These are phyloP conservation scores for Sicus ferrugineus DNA, from an alignment of 2,888 invertebrate species.

Conservation along the genomic window DNA sequence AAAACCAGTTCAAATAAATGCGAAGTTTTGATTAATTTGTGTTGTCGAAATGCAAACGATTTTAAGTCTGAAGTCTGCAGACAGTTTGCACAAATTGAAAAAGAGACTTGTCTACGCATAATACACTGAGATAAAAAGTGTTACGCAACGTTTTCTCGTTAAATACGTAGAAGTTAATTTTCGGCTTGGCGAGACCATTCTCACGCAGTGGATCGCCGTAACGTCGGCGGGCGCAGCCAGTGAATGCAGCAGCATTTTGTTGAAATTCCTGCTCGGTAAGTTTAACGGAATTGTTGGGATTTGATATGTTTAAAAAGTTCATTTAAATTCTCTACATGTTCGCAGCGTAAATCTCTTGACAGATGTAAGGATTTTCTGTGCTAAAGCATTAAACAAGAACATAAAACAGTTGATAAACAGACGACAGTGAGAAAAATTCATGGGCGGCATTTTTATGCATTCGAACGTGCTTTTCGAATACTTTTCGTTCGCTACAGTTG, in stretches of 20 bases:
- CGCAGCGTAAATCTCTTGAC: background rate
- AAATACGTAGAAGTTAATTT: conserved; percentile 10
- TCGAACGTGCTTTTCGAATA: background rate
- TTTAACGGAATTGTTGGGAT: background rate
- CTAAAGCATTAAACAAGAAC: background rate
- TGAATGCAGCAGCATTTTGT: conserved; percentile 9
- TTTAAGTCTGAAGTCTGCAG: background rate
- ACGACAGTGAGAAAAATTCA: background rate
- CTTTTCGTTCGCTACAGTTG: background rate
- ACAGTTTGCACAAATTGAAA: background rate
- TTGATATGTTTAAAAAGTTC: background rate
- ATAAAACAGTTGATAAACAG: background rate
- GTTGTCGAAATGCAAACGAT: conserved; percentile 1
- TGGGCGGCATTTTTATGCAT: background rate
- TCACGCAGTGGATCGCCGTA: background rate
- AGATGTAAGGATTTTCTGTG: background rate
- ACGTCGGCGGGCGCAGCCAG: background rate
- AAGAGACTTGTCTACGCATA: conserved; percentile 16
- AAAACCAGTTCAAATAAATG: background rate
- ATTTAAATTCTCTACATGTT: background rate
- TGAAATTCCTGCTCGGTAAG: conserved; percentile 11
- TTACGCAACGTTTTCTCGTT: conserved; percentile 47
- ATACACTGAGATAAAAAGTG: conserved; percentile 44
- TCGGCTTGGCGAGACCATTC: background rate
- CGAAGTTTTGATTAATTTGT: background rate